A percentile compares a stretch with the other conserved stretches of the same genome.
phyloP scores from a whole-genome alignment of 2,797 vertebrate species.

The Menidia menidia region DNA sequence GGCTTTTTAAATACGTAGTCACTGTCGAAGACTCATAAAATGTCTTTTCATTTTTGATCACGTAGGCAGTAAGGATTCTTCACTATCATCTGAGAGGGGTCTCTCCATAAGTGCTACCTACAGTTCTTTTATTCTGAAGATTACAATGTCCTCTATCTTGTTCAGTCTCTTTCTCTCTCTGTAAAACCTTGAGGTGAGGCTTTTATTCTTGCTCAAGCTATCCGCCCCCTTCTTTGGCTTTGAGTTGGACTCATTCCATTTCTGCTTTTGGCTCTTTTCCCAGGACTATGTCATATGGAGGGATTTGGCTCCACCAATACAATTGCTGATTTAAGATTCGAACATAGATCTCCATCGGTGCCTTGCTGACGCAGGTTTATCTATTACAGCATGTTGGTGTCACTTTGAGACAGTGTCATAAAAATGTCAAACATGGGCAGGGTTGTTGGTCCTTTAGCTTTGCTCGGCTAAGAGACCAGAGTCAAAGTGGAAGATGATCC shows the following conservation, averaged over 20 bases:
- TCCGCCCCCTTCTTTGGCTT: conserved; percentile 61
- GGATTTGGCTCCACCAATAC: conserved; percentile 76
- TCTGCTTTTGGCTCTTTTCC: conserved; percentile 78
- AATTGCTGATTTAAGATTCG: conserved; percentile 48
- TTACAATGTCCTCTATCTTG: conserved; percentile 33
- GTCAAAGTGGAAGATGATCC: too few relatives aligned
- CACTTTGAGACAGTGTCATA: too few relatives aligned
- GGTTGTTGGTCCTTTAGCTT: too few relatives aligned
- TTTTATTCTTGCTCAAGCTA: conserved; percentile 32
- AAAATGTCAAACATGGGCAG: too few relatives aligned
- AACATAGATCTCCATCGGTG: too few relatives aligned
- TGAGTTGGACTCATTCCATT: conserved; percentile 74
- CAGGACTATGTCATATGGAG: conserved; percentile 80
- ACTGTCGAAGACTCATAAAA: conserved; percentile 58
- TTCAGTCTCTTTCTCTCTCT: conserved; percentile 15
- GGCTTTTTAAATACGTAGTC: conserved; percentile 53
- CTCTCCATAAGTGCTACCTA: conserved; percentile 54
- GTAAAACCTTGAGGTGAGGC: conserved; percentile 51
- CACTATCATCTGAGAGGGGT: conserved; percentile 47
- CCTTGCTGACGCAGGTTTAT: too few relatives aligned
- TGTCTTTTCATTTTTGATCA: conserved; percentile 58
- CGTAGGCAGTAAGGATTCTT: conserved; percentile 62
- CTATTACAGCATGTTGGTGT: too few relatives aligned
- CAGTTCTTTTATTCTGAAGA: conserved; percentile 41
- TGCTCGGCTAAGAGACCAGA: too few relatives aligned